A percentile compares a stretch with the other conserved stretches of the same genome.
phyloP scores from a whole-genome alignment of 2,888 invertebrate genomes.

The Drosophila neonasuta region DNA sequence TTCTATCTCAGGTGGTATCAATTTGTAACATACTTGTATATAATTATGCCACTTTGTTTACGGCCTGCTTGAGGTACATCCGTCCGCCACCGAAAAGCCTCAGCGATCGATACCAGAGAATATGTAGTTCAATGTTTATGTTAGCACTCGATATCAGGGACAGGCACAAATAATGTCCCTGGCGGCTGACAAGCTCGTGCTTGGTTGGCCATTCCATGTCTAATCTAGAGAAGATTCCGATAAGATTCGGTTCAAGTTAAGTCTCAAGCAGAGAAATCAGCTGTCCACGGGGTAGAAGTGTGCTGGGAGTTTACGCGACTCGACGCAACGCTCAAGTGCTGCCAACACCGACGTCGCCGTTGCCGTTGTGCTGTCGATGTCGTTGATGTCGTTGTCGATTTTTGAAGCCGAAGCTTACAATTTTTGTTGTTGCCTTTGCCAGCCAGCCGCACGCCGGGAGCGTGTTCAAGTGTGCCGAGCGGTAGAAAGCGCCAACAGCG shows the following conservation, averaged over 20 bases:
- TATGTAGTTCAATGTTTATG: no score
- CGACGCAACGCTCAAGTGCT: slow-evolving; percentile 42
- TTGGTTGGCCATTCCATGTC: slow-evolving; percentile 18
- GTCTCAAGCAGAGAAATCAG: slow-evolving; percentile 16
- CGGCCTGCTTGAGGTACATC: slow-evolving; percentile 14
- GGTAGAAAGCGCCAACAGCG: slow-evolving; percentile 46
- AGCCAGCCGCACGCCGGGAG: slow-evolving; percentile 39
- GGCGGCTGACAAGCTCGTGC: slow-evolving; percentile 38
- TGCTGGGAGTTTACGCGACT: slow-evolving; percentile 41
- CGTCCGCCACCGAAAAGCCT: not conserved
- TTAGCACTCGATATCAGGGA: slow-evolving; percentile 18
- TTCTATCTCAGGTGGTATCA: slow-evolving; percentile 11
- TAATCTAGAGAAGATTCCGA: slow-evolving; percentile 61
- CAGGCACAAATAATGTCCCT: slow-evolving; percentile 28
- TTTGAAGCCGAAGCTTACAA: slow-evolving; percentile 22
- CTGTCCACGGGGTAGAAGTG: slow-evolving; percentile 47
- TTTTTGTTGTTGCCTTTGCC: slow-evolving; percentile 8
- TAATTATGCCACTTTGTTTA: slow-evolving; percentile 26
- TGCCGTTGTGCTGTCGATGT: not conserved
- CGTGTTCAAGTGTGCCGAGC: slow-evolving; percentile 46
- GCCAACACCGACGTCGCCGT: slow-evolving; percentile 2
- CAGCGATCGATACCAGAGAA: no score
- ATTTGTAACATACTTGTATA: slow-evolving; percentile 11
- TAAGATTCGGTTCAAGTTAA: slow-evolving; percentile 54
- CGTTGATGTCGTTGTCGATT: not conserved